A percentile compares a stretch with the other conserved stretches of the same genome.
These are phyloP conservation scores for Octomys mimax DNA, from an alignment of 2,797 vertebrate genomes.

Conservation along the genomic window DNA sequence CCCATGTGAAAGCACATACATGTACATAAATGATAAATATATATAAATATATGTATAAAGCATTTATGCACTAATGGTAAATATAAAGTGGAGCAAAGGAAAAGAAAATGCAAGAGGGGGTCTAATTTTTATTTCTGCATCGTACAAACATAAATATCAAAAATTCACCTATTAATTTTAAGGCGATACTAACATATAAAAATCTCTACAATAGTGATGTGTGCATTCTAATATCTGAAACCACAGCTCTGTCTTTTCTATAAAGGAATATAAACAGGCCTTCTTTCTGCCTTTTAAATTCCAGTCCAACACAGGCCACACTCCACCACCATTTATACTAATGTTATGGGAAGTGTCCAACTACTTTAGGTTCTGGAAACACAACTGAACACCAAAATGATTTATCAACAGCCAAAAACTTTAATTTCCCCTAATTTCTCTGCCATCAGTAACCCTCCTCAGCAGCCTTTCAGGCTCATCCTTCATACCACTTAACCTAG, in stretches of 20 bases:
- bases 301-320: neutral
- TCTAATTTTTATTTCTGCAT: neutral
- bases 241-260: neutral
- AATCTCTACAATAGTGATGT: neutral
- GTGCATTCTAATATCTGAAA: neutral
- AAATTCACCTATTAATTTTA: neutral
- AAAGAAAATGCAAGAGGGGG: neutral
- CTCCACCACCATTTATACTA: neutral
- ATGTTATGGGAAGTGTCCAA: neutral
- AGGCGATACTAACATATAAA: neutral
- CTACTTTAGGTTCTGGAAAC: neutral
- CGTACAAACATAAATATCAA: neutral
- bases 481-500: neutral
- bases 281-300: neutral
- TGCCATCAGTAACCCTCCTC: neutral
- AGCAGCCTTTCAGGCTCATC: neutral
- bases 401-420: neutral
- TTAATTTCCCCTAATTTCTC: neutral
- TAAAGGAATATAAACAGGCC: neutral
- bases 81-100: neutral
- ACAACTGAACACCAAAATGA: neutral
- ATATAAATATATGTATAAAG: neutral
- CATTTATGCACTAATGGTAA: neutral
- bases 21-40: neutral
- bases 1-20: neutral